Evolutionary conservation across 2,888 invertebrate species (phyloP), one percentile per base, ranked within the genome.

Genomic region (Volucella inflata): DNA sequence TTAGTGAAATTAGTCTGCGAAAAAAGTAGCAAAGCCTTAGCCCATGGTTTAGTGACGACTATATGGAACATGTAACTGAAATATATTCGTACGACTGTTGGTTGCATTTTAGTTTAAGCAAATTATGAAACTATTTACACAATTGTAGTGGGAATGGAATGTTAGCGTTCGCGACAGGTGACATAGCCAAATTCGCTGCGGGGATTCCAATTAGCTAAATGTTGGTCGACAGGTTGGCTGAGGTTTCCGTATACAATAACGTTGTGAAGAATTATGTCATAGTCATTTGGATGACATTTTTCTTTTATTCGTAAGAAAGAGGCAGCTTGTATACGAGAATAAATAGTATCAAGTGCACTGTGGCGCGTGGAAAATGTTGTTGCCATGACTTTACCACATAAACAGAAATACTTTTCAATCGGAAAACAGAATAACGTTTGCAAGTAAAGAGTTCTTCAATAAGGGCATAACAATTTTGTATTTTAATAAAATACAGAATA

Each of bases 1-100:
- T 46, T 42, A 36, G 10, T 51, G 60, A 51, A 60, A 62, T 60
- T 68, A 51, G 51, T 64, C 44, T n/a, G 53, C 12, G 44, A 64
- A 55, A 53, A n/a, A 12, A 10, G 59, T 60, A 50, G 44, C 51
- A 60, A 44, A 17, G 14, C 44, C 17, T 30, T 57, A 65, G 50
- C 42, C 30, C 30, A 30, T 30, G 14, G 42, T 51, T 17, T 42
- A 17, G 38, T 57, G 38, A 30, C 40, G 48, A 12, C 38, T 38
- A 8, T 40, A 53, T 36, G 8, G 14, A 48, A 64, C 38, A 38
- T 38, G 38, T 17, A 53, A 40, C 48, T 50, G 48, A 3, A 67
- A 38, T 30, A 9, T 10, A 40, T 42, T 40, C 21, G 48, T 42
- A 12, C 38, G 30, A 30, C 6, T 30, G 30, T 30, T 6, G 16